Conservation (phyloP, 2,797 vertebrate species). For the Dermochelys coriacea region DNA sequence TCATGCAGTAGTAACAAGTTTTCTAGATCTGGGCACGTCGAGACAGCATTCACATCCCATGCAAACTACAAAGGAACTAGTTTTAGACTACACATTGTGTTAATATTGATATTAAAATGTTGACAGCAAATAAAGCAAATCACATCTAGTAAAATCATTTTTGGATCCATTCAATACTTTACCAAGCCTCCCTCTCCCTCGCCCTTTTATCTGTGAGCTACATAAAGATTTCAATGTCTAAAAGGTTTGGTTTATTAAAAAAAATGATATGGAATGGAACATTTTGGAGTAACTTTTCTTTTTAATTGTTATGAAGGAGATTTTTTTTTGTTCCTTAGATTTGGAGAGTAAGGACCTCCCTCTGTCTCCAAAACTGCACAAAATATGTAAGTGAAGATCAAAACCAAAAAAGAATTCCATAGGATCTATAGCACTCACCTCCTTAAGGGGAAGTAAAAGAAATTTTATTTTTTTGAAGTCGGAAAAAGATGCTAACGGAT, state of each 20-base stretch:
- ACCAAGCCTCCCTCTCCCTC: conserved; percentile 30
- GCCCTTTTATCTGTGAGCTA: conserved; percentile 56
- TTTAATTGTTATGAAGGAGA: conserved; percentile 49
- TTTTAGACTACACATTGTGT: conserved; percentile 86
- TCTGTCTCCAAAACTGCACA: conserved; percentile 71
- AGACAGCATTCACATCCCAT: conserved; percentile 91
- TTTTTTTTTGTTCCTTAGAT: conserved; percentile 12
- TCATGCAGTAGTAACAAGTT: conserved; percentile 86
- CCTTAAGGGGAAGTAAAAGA: conserved; percentile 77
- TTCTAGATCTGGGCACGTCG: conserved; percentile 83
- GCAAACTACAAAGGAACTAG: conserved; percentile 89
- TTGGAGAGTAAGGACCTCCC: conserved; percentile 61
- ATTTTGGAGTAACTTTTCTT: conserved; percentile 32
- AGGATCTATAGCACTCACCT: conserved; percentile 80
- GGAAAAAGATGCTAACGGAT: conserved; percentile 69
- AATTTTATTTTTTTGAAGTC: conserved; percentile 64
- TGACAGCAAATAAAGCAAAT: conserved; percentile 83
- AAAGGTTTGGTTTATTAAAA: not conserved
- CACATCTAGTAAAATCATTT: conserved; percentile 70
- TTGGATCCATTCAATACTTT: conserved; percentile 82
- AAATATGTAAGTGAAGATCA: conserved; percentile 71
- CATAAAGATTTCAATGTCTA: conserved; percentile 40
- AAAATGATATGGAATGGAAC: conserved; percentile 73
- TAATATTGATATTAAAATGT: conserved; percentile 86
- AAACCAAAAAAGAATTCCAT: conserved; percentile 73